Evolutionary conservation across 2,888 invertebrate genomes (phyloP).

Genomic region (Scelioninae gen. 1): DNA sequence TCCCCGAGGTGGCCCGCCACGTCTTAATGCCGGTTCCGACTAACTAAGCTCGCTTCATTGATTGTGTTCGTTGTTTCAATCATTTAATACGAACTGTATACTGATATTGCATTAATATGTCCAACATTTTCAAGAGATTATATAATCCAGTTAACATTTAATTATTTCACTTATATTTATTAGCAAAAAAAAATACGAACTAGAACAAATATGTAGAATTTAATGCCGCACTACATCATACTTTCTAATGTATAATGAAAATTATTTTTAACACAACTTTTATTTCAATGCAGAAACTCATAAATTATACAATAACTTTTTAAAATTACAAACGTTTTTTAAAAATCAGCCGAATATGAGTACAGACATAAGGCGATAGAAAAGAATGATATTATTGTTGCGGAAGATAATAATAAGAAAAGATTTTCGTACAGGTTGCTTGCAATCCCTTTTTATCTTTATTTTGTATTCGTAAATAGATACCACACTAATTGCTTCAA

Average conservation of each 20-base stretch:
- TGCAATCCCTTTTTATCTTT: constrained; percentile 54
- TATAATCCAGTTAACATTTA: constrained; percentile 10
- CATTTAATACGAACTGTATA: constrained; percentile 24
- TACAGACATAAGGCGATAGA: constrained; percentile 6
- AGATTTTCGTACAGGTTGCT: constrained; percentile 17
- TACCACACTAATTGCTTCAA: constrained; percentile 65
- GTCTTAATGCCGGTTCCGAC: constrained; percentile 30
- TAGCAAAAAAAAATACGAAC: too few species aligned
- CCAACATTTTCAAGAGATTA: not conserved
- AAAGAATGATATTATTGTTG: constrained; percentile 33
- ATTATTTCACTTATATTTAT: not conserved
- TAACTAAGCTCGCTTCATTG: constrained; percentile 51
- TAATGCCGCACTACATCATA: too few species aligned
- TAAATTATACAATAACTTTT: not conserved
- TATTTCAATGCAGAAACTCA: not conserved
- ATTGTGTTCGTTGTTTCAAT: constrained; percentile 37
- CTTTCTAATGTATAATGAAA: too few species aligned
- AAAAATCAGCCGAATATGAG: constrained; percentile 3
- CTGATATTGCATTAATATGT: constrained; percentile 42
- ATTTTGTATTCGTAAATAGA: constrained; percentile 60
- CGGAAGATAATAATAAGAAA: constrained; percentile 49
- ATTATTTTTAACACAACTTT: too few species aligned
- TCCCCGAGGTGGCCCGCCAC: constrained; percentile 15
- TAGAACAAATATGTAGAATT: too few species aligned
- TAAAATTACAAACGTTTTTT: constrained; percentile 1